Evolutionary conservation across 2,888 invertebrate species (phyloP).

Genomic region (Sphecodes monilicornis): DNA sequence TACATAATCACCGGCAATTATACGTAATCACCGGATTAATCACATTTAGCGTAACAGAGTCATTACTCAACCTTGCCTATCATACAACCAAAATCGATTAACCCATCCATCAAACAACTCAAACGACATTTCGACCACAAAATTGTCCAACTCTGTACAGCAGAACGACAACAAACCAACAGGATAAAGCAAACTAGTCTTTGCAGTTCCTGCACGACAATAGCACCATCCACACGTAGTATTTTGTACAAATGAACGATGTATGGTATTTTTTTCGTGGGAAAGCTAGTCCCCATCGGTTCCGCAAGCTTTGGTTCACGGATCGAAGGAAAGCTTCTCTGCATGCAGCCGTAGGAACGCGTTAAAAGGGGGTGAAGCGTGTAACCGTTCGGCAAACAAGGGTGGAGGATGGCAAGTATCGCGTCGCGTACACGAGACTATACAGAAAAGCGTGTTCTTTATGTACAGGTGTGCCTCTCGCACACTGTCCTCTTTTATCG

Average conservation of each 20-base stretch:
- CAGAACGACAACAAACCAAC: neutral
- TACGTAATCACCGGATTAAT: too few relatives aligned
- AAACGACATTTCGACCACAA: neutral
- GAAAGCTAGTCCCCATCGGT: neutral
- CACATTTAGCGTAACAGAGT: too few relatives aligned
- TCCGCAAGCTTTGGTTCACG: neutral
- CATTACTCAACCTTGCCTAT: too few relatives aligned
- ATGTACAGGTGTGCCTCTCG: neutral
- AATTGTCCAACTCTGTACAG: neutral
- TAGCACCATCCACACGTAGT: neutral
- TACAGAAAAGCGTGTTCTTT: neutral
- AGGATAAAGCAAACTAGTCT: neutral
- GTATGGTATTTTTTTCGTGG: neutral
- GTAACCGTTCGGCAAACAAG: constrained; percentile 68
- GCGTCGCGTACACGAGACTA: constrained; percentile 33
- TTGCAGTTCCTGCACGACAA: neutral
- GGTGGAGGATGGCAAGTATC: constrained; percentile 55
- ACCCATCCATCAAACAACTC: neutral
- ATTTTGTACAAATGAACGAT: neutral
- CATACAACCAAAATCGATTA: too few relatives aligned
- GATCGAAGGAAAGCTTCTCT: neutral
- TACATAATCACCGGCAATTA: too few relatives aligned
- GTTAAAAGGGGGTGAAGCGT: constrained; percentile 31
- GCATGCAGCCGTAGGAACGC: constrained; percentile 7
- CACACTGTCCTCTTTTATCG: constrained; percentile 10